phyloP scores from a whole-genome alignment of 2,888 invertebrate genomes.

The Oxytorus armatus region DNA sequence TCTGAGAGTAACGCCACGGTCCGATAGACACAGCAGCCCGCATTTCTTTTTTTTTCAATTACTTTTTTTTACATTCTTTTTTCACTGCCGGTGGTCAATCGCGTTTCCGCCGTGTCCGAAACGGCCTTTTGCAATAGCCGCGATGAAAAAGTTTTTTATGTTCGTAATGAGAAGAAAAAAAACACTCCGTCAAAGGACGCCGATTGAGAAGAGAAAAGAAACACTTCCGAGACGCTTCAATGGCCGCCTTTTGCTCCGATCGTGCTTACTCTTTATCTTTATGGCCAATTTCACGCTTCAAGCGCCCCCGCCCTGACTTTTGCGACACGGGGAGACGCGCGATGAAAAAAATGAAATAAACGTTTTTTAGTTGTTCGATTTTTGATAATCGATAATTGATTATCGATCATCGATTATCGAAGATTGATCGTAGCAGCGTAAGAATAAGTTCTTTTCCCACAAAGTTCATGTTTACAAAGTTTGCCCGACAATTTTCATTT shows the following conservation, averaged over 20 bases:
- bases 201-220: slow-evolving; percentile 53
- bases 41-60: neutral
- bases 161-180: slow-evolving; percentile 2
- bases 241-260: slow-evolving; percentile 36
- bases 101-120: slow-evolving; percentile 19
- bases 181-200: slow-evolving; percentile 42
- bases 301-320: slow-evolving; percentile 6
- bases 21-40: slow-evolving; percentile 5
- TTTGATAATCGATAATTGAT: slow-evolving; percentile 16
- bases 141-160: slow-evolving; percentile 12
- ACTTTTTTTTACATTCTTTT: neutral
- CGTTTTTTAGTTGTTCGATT: no score
- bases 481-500: no score
- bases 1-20: slow-evolving; percentile 1
- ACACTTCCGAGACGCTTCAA: slow-evolving; percentile 59
- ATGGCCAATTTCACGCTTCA: slow-evolving; percentile 69
- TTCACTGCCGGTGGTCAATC: slow-evolving; percentile 19
- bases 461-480: neutral
- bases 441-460: no score
- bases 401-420: neutral
- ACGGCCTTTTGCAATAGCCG: slow-evolving; percentile 5
- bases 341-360: neutral
- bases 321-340: no score
- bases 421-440: neutral
- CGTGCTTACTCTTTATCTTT: slow-evolving; percentile 66